These are phyloP conservation scores for Furnarius figulus DNA, from an alignment of 2,113 vertebrate species.

Conservation along the genomic window DNA sequence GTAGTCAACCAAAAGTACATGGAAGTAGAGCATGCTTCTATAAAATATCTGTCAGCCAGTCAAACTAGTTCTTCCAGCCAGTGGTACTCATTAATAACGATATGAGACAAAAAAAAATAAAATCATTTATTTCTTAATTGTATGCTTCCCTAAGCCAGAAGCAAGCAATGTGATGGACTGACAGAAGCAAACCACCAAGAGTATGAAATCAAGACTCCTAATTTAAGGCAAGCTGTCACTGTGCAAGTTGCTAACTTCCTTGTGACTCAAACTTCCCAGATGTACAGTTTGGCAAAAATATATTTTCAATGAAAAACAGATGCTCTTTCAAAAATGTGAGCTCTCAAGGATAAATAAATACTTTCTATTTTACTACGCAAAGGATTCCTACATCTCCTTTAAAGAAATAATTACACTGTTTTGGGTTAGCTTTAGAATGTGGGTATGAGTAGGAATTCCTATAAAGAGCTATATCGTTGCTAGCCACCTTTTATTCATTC, in stretches of 20 bases:
- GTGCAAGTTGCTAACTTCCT: slow-evolving; percentile 2
- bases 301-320: slow-evolving; percentile 68
- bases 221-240: slow-evolving; percentile 28
- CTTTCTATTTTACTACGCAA: slow-evolving; percentile 57
- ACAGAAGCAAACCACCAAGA: slow-evolving; percentile 25
- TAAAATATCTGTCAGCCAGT: background rate
- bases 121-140: slow-evolving; percentile 45
- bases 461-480: background rate
- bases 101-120: background rate
- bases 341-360: slow-evolving; percentile 70
- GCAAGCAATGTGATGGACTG: slow-evolving; percentile 39
- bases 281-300: slow-evolving; percentile 67
- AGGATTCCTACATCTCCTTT: slow-evolving; percentile 11
- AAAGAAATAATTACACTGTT: slow-evolving; percentile 36
- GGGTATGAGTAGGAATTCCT: background rate
- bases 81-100: background rate
- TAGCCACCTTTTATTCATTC: background rate
- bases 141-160: slow-evolving; percentile 45
- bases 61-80: background rate
- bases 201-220: slow-evolving; percentile 37
- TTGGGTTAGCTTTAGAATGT: slow-evolving; percentile 43
- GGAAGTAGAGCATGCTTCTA: background rate
- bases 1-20: background rate
- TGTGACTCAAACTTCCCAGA: slow-evolving; percentile 69
- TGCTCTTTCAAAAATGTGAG: slow-evolving; percentile 50